These are phyloP conservation scores for Gasteruption jaculator DNA, from an alignment of 2,888 invertebrate genomes.

Conservation along the genomic window DNA sequence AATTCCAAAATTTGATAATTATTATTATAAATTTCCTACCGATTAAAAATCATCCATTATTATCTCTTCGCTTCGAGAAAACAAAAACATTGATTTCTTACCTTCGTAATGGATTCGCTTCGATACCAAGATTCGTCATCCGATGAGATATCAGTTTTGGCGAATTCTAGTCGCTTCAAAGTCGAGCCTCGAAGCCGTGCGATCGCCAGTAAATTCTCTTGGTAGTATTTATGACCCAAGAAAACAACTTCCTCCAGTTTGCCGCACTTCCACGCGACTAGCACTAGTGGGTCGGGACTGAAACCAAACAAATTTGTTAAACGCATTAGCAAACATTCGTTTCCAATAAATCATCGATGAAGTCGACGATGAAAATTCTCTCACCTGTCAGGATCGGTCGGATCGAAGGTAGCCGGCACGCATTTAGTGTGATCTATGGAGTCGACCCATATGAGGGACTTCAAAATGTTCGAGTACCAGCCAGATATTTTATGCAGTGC, in stretches of 20 bases:
- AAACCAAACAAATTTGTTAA: constrained; percentile 11
- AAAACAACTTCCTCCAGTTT: constrained; percentile 58
- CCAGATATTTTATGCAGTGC: constrained; percentile 57
- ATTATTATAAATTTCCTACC: too few relatives aligned
- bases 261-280: constrained; percentile 64
- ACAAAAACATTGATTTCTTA: constrained; percentile 25
- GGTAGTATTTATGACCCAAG: constrained; percentile 59
- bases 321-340: not conserved
- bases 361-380: constrained; percentile 6
- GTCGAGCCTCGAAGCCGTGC: constrained; percentile 59
- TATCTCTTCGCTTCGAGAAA: constrained; percentile 7
- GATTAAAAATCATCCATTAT: constrained; percentile 1
- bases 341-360: not conserved
- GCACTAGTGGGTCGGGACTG: constrained; percentile 60
- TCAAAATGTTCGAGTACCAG: constrained; percentile 55
- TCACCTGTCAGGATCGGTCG: constrained; percentile 34
- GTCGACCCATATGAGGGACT: constrained; percentile 62
- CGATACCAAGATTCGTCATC: constrained; percentile 31
- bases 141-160: constrained; percentile 53
- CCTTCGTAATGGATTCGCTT: constrained; percentile 35
- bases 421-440: constrained; percentile 43
- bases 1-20: too few relatives aligned
- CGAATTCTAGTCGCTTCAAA: constrained; percentile 57
- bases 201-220: constrained; percentile 63
- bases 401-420: constrained; percentile 32